Evolutionary conservation across 2,888 invertebrate species (phyloP).

Genomic region (Slavum lentiscoides): DNA sequence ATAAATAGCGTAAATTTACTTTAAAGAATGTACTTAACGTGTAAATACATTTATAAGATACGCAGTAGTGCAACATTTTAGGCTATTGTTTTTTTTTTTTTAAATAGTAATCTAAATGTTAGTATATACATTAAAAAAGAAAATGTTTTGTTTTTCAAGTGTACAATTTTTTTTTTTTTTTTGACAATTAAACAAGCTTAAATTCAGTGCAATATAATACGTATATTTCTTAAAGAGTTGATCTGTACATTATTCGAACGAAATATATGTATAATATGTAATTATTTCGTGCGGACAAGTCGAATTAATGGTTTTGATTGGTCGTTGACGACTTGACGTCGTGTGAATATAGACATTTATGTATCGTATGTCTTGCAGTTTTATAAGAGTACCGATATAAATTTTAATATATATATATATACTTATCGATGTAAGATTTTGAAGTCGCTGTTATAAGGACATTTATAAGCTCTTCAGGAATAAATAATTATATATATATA

Average conservation of each 20-base stretch:
- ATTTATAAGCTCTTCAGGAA: too few relatives aligned
- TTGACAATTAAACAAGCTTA: slow-evolving; percentile 48
- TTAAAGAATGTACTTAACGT: slow-evolving; percentile 46
- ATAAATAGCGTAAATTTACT: slow-evolving; percentile 36
- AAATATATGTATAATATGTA: too few relatives aligned
- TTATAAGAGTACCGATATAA: too few relatives aligned
- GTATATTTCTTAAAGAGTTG: slow-evolving; percentile 36
- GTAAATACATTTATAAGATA: slow-evolving; percentile 38
- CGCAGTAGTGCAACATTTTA: slow-evolving; percentile 33
- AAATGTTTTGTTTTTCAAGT: slow-evolving; percentile 50
- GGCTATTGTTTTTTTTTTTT: slow-evolving; percentile 46
- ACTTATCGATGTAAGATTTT: too few relatives aligned
- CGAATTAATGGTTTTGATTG: too few relatives aligned
- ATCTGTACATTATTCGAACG: neutral
- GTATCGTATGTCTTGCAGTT: too few relatives aligned
- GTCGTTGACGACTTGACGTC: too few relatives aligned
- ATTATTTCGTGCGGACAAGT: too few relatives aligned
- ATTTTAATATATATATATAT: too few relatives aligned
- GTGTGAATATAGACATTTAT: too few relatives aligned
- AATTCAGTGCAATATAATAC: slow-evolving; percentile 50
- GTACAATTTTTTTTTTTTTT: slow-evolving; percentile 45
- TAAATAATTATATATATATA: too few relatives aligned
- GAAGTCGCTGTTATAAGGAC: too few relatives aligned
- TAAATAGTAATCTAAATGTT: slow-evolving; percentile 35
- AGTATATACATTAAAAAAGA: slow-evolving; percentile 27